A percentile compares a stretch with the other conserved stretches of the same genome.
phyloP scores from a whole-genome alignment of 2,797 vertebrate species.

The Naso thynnoides region DNA sequence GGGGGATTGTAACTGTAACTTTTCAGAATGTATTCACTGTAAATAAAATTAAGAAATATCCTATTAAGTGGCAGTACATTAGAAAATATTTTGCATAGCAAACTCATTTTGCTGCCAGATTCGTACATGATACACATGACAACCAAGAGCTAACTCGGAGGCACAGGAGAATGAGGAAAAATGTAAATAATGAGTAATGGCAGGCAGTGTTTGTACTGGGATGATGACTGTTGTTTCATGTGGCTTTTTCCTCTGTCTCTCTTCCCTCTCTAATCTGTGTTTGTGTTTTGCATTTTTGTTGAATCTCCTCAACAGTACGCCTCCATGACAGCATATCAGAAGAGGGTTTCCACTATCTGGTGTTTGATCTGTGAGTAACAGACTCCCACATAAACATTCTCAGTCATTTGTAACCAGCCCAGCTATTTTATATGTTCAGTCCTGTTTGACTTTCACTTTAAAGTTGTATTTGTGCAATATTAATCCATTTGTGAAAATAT shows the following conservation, averaged over 20 bases:
- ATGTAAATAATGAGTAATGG: conserved; percentile 8
- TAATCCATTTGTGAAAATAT: not conserved
- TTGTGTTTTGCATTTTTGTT: conserved; percentile 14
- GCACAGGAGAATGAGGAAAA: not conserved
- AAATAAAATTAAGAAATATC: conserved; percentile 16
- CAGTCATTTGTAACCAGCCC: not conserved
- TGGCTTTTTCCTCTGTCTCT: conserved; percentile 9
- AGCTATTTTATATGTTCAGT: not conserved
- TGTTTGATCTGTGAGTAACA: conserved; percentile 98
- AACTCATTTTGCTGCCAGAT: conserved; percentile 5
- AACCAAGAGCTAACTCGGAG: not conserved
- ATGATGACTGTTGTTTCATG: conserved; percentile 21
- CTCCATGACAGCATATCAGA: conserved; percentile 99
- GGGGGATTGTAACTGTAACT: not conserved
- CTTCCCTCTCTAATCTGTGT: conserved; percentile 12
- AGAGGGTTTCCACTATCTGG: conserved; percentile 98
- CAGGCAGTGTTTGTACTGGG: not conserved
- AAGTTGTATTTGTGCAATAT: not conserved
- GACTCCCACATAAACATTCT: not conserved
- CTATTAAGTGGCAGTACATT: not conserved
- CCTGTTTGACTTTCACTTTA: not conserved
- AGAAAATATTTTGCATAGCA: conserved; percentile 14
- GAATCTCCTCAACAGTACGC: conserved; percentile 86
- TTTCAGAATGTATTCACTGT: not conserved
- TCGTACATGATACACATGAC: not conserved